Conservation (phyloP, 2,113 vertebrate species). For the Microtus montanus region DNA sequence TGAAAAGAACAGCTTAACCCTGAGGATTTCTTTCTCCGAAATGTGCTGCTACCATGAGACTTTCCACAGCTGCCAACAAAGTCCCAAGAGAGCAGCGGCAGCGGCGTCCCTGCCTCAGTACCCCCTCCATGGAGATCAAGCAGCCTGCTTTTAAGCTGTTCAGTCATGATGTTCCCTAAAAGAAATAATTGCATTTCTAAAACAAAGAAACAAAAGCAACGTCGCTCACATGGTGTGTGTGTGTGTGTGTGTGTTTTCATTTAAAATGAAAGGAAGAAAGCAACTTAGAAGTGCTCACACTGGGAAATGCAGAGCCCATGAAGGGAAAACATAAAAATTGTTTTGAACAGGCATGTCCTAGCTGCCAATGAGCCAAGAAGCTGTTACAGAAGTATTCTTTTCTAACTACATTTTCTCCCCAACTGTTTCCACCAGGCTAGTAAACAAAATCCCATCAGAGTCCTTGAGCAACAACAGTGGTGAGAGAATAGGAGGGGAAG, state of each 20-base stretch:
- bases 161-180: not conserved
- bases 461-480: not conserved
- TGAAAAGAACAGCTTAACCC: conserved; percentile 25
- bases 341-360: conserved; percentile 47
- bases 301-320: conserved; percentile 31
- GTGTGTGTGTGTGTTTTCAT: not conserved
- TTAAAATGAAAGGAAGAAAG: conserved; percentile 57
- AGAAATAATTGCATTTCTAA: conserved; percentile 35
- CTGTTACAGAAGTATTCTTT: conserved; percentile 74
- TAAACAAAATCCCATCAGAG: conserved; percentile 62
- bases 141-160: not conserved
- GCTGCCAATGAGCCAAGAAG: conserved; percentile 72
- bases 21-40: not conserved
- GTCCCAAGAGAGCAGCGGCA: not conserved
- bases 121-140: not conserved
- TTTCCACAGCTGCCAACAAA: conserved; percentile 8
- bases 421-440: conserved; percentile 70
- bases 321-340: conserved; percentile 64
- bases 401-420: conserved; percentile 22
- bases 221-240: not conserved
- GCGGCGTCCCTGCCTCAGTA: not conserved
- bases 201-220: conserved; percentile 5
- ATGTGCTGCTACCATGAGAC: conserved; percentile 1
- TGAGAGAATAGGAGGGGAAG: not conserved
- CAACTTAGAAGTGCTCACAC: conserved; percentile 59